A percentile compares a stretch with the other conserved stretches of the same genome.
Evolutionary conservation across 2,888 invertebrate species (phyloP).

Genomic region (Epinotia bilunana): DNA sequence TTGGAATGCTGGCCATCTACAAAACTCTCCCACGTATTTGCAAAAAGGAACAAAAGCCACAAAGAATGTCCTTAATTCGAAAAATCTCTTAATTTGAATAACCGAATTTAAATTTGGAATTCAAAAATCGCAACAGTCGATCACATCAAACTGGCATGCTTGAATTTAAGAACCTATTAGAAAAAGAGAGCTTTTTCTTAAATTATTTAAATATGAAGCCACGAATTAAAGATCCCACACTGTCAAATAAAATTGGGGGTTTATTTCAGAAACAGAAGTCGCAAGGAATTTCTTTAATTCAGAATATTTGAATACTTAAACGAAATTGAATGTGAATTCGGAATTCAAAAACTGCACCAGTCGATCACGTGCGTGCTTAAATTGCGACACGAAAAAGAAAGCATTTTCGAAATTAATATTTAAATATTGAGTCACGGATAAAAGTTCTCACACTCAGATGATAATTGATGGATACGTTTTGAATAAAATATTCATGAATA

Average conservation of each 20-base stretch:
- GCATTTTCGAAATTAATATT: not conserved
- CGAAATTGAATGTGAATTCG: slow-evolving; percentile 24
- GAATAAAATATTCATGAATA: slow-evolving; percentile 1
- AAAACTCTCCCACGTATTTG: slow-evolving; percentile 35
- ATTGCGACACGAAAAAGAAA: slow-evolving; percentile 57
- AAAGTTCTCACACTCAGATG: slow-evolving; percentile 67
- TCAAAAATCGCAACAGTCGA: slow-evolving; percentile 51
- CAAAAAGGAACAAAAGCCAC: slow-evolving; percentile 37
- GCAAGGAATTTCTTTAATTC: slow-evolving; percentile 19
- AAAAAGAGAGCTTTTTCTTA: slow-evolving; percentile 44
- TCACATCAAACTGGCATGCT: slow-evolving; percentile 45
- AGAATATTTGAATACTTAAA: slow-evolving; percentile 34
- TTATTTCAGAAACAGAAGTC: slow-evolving; percentile 18
- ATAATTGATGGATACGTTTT: not conserved
- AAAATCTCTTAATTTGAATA: slow-evolving; percentile 37
- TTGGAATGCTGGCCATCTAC: not conserved
- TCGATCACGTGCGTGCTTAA: slow-evolving; percentile 50
- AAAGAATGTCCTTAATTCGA: slow-evolving; percentile 28
- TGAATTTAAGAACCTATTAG: slow-evolving; percentile 60
- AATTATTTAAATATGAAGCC: slow-evolving; percentile 44
- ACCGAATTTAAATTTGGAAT: slow-evolving; percentile 42
- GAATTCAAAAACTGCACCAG: slow-evolving; percentile 48
- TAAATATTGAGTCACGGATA: slow-evolving; percentile 56
- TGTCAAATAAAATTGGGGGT: slow-evolving; percentile 49
- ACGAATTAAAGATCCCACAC: slow-evolving; percentile 70